phyloP scores from a whole-genome alignment of 2,888 invertebrate species.

The Horisme vitalbata region DNA sequence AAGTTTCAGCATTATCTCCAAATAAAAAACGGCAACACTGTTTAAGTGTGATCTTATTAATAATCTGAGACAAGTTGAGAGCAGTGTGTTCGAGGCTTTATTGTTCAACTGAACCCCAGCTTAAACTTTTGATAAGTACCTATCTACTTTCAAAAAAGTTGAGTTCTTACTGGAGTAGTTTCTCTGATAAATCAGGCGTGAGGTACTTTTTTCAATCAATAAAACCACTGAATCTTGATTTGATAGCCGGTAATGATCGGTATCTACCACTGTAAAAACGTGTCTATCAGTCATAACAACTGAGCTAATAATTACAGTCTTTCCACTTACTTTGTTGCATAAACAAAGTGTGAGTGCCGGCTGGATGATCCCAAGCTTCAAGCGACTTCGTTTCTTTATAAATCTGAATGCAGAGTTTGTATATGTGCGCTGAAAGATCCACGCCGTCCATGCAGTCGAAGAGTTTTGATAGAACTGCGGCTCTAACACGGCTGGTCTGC shows the following conservation, averaged over 20 bases:
- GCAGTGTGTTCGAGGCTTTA: too few species aligned
- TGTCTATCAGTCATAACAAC: conserved; percentile 2
- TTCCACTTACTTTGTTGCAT: conserved; percentile 70
- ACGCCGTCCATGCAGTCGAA: conserved; percentile 72
- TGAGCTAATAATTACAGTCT: background rate
- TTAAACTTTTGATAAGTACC: too few species aligned
- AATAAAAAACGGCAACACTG: too few species aligned
- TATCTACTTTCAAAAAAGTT: too few species aligned
- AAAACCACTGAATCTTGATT: background rate
- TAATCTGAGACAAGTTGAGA: too few species aligned
- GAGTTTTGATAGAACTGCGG: conserved; percentile 56
- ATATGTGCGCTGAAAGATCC: conserved; percentile 67
- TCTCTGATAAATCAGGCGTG: conserved; percentile 13
- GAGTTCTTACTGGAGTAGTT: background rate
- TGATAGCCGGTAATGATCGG: conserved; percentile 8
- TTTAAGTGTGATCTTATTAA: too few species aligned
- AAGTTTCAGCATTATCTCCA: too few species aligned
- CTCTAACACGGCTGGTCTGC: conserved; percentile 66
- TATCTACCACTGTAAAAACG: conserved; percentile 13
- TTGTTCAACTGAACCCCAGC: too few species aligned
- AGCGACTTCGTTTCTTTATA: conserved; percentile 75
- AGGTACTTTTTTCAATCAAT: conserved; percentile 10
- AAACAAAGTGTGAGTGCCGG: conserved; percentile 70
- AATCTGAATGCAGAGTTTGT: conserved; percentile 72
- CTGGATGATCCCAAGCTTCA: conserved; percentile 73